A percentile compares a stretch with the other conserved stretches of the same genome.
phyloP scores from a whole-genome alignment of 2,113 vertebrate species.

The Microtus ochrogaster region DNA sequence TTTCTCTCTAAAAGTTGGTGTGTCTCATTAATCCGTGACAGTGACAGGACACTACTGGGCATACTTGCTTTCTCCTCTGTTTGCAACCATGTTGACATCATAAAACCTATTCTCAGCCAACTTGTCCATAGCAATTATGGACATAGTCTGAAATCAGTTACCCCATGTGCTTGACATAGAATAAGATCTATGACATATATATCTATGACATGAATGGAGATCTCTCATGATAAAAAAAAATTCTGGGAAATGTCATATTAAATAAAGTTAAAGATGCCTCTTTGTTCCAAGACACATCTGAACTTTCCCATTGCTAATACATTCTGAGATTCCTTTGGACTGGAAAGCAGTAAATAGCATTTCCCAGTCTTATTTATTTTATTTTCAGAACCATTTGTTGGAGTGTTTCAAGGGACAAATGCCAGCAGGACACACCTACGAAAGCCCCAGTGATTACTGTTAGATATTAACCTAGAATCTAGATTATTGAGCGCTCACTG shows the following conservation, averaged over 20 bases:
- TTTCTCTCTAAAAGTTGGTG: not conserved
- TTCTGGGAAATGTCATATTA: slow-evolving; percentile 11
- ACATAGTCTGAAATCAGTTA: not conserved
- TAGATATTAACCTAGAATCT: not conserved
- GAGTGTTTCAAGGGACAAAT: not conserved
- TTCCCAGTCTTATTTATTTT: not conserved
- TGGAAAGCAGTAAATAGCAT: not conserved
- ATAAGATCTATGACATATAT: too few species aligned
- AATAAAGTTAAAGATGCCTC: not conserved
- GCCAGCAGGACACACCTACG: not conserved
- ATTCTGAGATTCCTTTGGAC: not conserved
- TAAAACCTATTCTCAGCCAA: not conserved
- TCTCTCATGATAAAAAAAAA: not conserved
- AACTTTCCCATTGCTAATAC: not conserved
- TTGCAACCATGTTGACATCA: not conserved
- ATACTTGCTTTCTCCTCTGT: not conserved
- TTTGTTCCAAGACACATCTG: not conserved
- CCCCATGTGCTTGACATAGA: not conserved
- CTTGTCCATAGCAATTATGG: not conserved
- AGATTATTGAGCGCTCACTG: not conserved
- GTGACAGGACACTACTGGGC: not conserved
- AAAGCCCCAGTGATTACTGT: not conserved
- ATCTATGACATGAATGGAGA: too few species aligned
- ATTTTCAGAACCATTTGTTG: slow-evolving; percentile 6
- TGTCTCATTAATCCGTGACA: not conserved